Evolutionary conservation across 2,797 vertebrate genomes (phyloP), one percentile per base, ranked within the genome.

Genomic region (Eidolon dupreanum): DNA sequence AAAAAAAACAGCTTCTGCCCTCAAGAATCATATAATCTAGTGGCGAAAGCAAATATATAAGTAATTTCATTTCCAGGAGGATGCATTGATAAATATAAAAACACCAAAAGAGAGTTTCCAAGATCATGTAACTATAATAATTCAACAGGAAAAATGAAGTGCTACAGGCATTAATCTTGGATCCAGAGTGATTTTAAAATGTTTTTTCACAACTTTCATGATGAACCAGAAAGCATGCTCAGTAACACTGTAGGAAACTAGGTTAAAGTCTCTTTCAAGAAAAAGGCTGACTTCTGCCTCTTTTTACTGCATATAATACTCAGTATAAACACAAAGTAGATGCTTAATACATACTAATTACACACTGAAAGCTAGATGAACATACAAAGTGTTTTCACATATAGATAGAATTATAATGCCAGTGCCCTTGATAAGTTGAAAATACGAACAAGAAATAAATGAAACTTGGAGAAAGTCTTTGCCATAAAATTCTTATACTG

Each of bases 81-180:
- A 4, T 68, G 5, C 51, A 38, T 16, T 63, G 43, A 77, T 2
- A 61, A 36, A 46, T 43, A 1, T 8, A 43, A 84, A 68, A 22
- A 66, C 16, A 57, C 74, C 82, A 86, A 95, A 43, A 92, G 84
- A 84, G 41, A 59, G 28, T 91, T 90, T 93, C 71, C n/a, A 88
- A 92, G 26, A 49, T 65, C 61, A 84, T 31, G 10, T 49, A 82
- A 86, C 75, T 90, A 38, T 9, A 81, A 57, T 5, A 17, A 28
- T 53, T 82, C 26, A 53, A 11, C 8, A 41, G 66, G 46, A 93
- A 63, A 94, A 92, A 84, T 66, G 24, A 84, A 83, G 10, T 77
- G 28, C 33, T 68, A 38, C 19, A 41, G 31, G 8, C 38, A 96
- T 55, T 82, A 63, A 66, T 89, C 51, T 79, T 90, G 2, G 7